Evolutionary conservation across 2,888 invertebrate genomes (phyloP).

Genomic region (Acanthococcus lagerstroemiae): DNA sequence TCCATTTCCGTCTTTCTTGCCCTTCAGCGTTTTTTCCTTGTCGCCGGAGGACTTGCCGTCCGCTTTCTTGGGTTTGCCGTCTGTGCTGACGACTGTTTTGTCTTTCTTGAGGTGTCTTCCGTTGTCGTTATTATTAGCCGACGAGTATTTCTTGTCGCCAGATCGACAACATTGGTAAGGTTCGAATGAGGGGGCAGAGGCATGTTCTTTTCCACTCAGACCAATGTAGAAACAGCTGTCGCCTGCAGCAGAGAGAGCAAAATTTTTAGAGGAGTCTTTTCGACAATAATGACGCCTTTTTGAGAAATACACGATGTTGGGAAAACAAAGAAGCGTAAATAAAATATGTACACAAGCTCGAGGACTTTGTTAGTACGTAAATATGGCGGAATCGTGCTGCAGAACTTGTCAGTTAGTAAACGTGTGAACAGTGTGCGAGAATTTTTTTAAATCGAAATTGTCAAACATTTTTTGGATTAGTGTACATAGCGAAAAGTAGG

Average conservation of each 20-base stretch:
- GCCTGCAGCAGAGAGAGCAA: conserved; percentile 78
- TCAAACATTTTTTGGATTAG: no score
- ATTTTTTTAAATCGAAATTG: no score
- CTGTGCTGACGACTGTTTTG: conserved; percentile 31
- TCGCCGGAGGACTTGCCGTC: conserved; percentile 31
- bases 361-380: background rate
- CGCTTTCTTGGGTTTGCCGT: conserved; percentile 41
- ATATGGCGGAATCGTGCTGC: background rate
- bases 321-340: background rate
- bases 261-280: conserved; percentile 32
- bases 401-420: background rate
- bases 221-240: conserved; percentile 95
- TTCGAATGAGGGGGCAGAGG: conserved; percentile 67
- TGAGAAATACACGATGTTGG: background rate
- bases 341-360: background rate
- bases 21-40: conserved; percentile 36
- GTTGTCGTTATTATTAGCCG: conserved; percentile 30
- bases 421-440: no score
- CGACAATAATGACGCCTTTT: background rate
- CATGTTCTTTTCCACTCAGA: conserved; percentile 73
- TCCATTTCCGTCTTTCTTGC: conserved; percentile 62
- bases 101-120: conserved; percentile 13
- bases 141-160: conserved; percentile 53
- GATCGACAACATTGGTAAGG: conserved; percentile 88
- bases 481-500: background rate